Conservation (phyloP, 1,140 invertebrate species). For the Adelges cooleyi region DNA sequence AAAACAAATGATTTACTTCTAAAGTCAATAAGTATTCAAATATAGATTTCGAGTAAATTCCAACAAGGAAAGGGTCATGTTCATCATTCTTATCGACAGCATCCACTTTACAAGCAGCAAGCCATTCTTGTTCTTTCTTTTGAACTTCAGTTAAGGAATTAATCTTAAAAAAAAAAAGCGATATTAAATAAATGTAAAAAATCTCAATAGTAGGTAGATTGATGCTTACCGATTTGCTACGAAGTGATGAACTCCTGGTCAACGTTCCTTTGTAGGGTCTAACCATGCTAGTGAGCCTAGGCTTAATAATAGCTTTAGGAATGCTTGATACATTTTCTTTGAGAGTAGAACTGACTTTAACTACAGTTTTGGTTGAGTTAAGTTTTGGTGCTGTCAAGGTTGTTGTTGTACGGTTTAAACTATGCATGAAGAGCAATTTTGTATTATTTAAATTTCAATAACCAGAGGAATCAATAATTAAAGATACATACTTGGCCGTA, state of each 20-base stretch:
- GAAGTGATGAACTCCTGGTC: conserved; percentile 1
- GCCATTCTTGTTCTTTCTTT: conserved; percentile 33
- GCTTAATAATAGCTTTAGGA: background rate
- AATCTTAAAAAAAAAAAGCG: background rate
- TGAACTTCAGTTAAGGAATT: background rate
- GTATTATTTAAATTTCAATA: too few species aligned
- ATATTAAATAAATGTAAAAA: too few species aligned
- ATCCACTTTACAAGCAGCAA: conserved; percentile 41
- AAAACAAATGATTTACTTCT: conserved; percentile 42
- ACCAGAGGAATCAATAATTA: too few species aligned
- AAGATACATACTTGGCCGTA: background rate
- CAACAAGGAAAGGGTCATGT: conserved; percentile 64
- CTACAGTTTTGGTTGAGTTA: background rate
- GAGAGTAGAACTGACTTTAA: conserved; percentile 4
- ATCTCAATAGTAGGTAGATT: background rate
- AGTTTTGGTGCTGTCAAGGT: background rate
- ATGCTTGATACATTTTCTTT: conserved; percentile 7
- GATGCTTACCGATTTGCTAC: background rate
- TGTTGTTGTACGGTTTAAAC: conserved; percentile 8
- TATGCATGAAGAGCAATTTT: too few species aligned
- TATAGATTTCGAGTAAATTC: conserved; percentile 74
- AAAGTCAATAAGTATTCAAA: conserved; percentile 62
- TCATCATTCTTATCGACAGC: conserved; percentile 66
- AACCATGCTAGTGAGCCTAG: background rate
- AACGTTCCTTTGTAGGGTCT: background rate